Evolutionary conservation across 2,888 invertebrate species (phyloP), one percentile per base, ranked within the genome.

Genomic region (Argynnis bischoffii): DNA sequence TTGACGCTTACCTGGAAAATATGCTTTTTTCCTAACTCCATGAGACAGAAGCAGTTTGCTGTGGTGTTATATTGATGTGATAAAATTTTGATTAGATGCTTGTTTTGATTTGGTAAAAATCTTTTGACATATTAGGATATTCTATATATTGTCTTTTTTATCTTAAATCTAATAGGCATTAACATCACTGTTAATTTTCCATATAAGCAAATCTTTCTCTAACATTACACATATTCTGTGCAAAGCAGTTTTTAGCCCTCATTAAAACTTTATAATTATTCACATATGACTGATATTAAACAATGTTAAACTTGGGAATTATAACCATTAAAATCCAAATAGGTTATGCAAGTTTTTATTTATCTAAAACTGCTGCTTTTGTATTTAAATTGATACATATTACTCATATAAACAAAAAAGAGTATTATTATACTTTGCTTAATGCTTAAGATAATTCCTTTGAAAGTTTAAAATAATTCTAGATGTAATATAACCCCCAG

Each of bases 401-500:
- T 41, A 41, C 35, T 41, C 35, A 41, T 11, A 41, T 41, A 41
- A 41, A 11, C 35, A 41, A 41, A 11, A 41, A 35, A 35, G 35
- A 11, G 35, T 41, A 11, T 11, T 41, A 41, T 11, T 41, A 15
- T 59, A 6, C 47, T 11, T 46, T 48, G 26, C 57, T 59, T 59
- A 26, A 41, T 57, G 56, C 41, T 14, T 16, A 16, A 56, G 41
- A 26, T 50, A n/a, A 61, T 18, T 13, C 18, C 16, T 51, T 61
- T 61, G 13, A 13, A 59, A 51, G 6, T 11, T 14, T 31, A 35
- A 50, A 15, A 50, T 31, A 51, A n/a, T 50, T 61, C 35, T 61
- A 61, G 61, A 51, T 51, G 16, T 61, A 61, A 50, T 51, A 8
- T 41, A 35, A 51, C 61, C 51, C 51, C 61, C 61, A 61, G 61